Evolutionary conservation across 2,797 vertebrate genomes (phyloP).

Genomic region (Pangasius mekongensis): DNA sequence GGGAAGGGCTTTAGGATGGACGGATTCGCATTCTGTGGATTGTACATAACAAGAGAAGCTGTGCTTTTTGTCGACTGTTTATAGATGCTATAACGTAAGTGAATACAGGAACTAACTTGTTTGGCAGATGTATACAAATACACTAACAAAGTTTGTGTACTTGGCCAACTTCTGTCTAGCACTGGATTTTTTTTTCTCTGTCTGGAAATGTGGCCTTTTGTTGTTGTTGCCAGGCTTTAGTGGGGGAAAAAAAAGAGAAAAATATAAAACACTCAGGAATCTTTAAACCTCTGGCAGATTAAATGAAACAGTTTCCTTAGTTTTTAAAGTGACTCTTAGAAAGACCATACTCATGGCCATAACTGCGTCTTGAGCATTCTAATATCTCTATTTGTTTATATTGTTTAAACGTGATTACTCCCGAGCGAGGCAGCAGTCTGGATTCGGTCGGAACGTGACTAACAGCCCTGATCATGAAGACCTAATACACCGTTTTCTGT

Average conservation of each 20-base stretch:
- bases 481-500: constrained; percentile 71
- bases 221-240: background rate
- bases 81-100: background rate
- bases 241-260: background rate
- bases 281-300: background rate
- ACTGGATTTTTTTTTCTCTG: too few relatives aligned
- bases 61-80: background rate
- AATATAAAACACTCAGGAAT: background rate
- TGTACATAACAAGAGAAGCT: background rate
- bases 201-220: background rate
- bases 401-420: constrained; percentile 12
- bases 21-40: background rate
- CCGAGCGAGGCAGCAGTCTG: constrained; percentile 53
- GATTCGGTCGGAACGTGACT: constrained; percentile 60
- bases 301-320: background rate
- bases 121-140: background rate
- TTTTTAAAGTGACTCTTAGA: background rate
- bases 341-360: background rate
- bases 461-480: constrained; percentile 62
- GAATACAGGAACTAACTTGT: background rate
- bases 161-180: background rate
- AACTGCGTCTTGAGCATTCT: background rate
- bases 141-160: background rate
- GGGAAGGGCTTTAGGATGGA: background rate
- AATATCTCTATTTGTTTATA: background rate